Evolutionary conservation across 2,888 invertebrate genomes (phyloP).

Genomic region (Choreutis nemorana): DNA sequence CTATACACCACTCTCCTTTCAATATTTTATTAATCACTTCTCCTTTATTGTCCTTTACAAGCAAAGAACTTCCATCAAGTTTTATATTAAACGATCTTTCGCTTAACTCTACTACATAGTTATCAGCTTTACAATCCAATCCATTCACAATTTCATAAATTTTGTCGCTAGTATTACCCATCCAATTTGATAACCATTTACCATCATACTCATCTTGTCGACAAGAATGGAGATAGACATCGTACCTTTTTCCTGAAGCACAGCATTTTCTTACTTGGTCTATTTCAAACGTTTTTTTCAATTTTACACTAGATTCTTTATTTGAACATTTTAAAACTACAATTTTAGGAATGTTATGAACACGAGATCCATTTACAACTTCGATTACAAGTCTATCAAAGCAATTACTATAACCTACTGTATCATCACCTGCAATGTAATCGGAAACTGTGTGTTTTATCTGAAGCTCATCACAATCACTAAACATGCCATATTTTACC

Average conservation of each 20-base stretch:
- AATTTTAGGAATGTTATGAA: slow-evolving; percentile 33
- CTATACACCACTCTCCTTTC: slow-evolving; percentile 51
- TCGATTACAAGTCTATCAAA: slow-evolving; percentile 39
- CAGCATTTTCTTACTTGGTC: slow-evolving; percentile 48
- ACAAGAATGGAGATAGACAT: slow-evolving; percentile 34
- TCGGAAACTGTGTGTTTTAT: slow-evolving; percentile 20
- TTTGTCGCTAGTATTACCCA: slow-evolving; percentile 20
- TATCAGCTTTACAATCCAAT: slow-evolving; percentile 34
- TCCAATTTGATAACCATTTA: slow-evolving; percentile 23
- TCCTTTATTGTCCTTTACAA: slow-evolving; percentile 18
- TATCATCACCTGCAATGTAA: no score
- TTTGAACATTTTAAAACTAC: slow-evolving; percentile 33
- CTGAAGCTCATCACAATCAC: slow-evolving; percentile 25
- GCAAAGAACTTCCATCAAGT: slow-evolving; percentile 30
- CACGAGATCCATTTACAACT: slow-evolving; percentile 27
- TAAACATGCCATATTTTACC: slow-evolving; percentile 33
- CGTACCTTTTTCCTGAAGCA: slow-evolving; percentile 36
- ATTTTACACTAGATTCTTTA: slow-evolving; percentile 19
- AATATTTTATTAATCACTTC: slow-evolving; percentile 16
- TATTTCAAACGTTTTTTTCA: slow-evolving; percentile 16
- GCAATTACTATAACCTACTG: slow-evolving; percentile 30
- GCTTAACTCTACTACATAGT: slow-evolving; percentile 36
- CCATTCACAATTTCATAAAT: slow-evolving; percentile 38
- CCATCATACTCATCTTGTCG: slow-evolving; percentile 17
- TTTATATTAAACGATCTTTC: slow-evolving; percentile 27